Base-by-base conservation (phyloP, 2,113 vertebrate genomes). In the Australoheros scitulus region DNA sequence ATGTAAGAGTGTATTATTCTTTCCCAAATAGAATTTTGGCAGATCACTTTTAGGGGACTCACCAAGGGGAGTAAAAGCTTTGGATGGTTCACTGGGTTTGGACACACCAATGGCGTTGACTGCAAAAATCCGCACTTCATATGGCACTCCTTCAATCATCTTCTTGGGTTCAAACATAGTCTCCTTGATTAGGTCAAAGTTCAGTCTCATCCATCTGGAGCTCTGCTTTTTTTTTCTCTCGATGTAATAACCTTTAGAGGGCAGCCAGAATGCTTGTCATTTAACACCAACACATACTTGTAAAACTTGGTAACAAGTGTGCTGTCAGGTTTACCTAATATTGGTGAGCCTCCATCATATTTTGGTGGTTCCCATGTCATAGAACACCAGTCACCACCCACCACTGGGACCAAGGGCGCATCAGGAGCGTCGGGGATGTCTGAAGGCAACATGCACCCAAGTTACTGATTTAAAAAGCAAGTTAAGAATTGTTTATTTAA, bases 171-270 rank as follows among this genome's bases (percentile, higher is more conserved):
- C 98, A 88, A 99, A 99, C 38, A 92, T 94, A 47, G 96, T 97
- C 94, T 99, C 98, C 94, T 99, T 99, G 90, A 96, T 97, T 79
- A 99, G 95, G 89, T 99, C 98, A 91, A 99, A 99, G 93, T 99
- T 99, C 82, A 99, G 72, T 79, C 98, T 96, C 98, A 99, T 99
- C 98, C 98, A 99, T 24, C 98, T 97, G 83, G 98, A 99, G 82
- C 98, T 99, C 92, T 99, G 98, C 60, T 99, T 99, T 96, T 99
- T 99, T 90, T 99, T 99, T 83, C 98, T 97, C 92, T 99, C 98
- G 85, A 99, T 96, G 85, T 97, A 99, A 87, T 99, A 99, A 1
- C 98, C 98, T 99, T 81, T 32, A 87, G 32, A 61, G 24, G 29
- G 76, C 0, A 1, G 7, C 10, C 6, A 75, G 6, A 59, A 74